These are phyloP conservation scores for Antheraea yamamai DNA, from an alignment of 2,888 invertebrate genomes.

Conservation along the genomic window DNA sequence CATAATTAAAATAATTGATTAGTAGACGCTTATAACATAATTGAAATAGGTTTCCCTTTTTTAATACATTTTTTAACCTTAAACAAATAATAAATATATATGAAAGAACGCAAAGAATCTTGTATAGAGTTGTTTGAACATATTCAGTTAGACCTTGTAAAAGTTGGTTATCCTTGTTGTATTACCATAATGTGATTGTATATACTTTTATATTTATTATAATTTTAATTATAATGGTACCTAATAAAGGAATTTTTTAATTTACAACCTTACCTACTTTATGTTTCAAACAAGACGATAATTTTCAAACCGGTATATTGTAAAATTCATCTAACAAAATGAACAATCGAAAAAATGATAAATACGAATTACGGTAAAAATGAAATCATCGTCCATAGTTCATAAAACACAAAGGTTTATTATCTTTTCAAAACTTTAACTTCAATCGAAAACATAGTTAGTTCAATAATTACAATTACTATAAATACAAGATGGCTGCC, in stretches of 20 bases:
- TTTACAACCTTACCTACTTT: neutral
- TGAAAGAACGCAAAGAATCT: constrained; percentile 3
- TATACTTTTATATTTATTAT: neutral
- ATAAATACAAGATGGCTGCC: too few relatives aligned
- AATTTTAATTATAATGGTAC: neutral
- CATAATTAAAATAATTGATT: neutral
- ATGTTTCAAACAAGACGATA: too few relatives aligned
- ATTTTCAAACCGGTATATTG: too few relatives aligned
- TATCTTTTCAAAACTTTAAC: too few relatives aligned
- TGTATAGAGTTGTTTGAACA: constrained; percentile 28
- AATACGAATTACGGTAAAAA: too few relatives aligned
- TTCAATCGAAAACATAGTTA: too few relatives aligned
- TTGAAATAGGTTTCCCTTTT: neutral
- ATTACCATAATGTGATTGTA: constrained; percentile 7
- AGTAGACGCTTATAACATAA: neutral
- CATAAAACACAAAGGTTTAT: too few relatives aligned
- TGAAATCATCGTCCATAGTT: too few relatives aligned
- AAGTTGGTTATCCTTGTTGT: constrained; percentile 31
- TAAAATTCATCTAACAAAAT: too few relatives aligned
- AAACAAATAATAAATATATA: constrained; percentile 10
- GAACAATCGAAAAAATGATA: too few relatives aligned
- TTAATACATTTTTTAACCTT: neutral
- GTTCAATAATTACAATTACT: too few relatives aligned
- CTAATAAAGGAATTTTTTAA: neutral
- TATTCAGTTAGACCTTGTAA: constrained; percentile 27